A percentile compares a stretch with the other conserved stretches of the same genome.
phyloP scores from a whole-genome alignment of 2,888 invertebrate genomes.

The Standfussiana lucernea region DNA sequence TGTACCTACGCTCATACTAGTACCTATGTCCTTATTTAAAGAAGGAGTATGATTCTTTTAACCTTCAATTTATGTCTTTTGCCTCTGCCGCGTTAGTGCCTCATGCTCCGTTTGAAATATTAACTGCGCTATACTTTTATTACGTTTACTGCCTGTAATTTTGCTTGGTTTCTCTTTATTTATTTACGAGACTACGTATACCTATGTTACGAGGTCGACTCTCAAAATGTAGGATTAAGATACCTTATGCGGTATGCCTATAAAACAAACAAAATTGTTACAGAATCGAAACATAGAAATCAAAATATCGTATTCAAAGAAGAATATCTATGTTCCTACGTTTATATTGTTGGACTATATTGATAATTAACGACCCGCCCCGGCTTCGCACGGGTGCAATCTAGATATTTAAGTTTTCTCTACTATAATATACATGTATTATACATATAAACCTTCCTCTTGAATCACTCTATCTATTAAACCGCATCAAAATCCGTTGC shows the following conservation, averaged over 20 bases:
- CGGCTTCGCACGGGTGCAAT: too few relatives aligned
- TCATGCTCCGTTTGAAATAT: conserved; percentile 48
- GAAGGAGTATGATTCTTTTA: conserved; percentile 47
- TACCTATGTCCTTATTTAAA: conserved; percentile 12
- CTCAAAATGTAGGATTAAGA: conserved; percentile 27
- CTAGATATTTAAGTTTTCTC: too few relatives aligned
- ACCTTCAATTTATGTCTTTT: conserved; percentile 55
- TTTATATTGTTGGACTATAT: neutral
- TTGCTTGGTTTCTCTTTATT: conserved; percentile 28
- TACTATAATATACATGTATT: too few relatives aligned
- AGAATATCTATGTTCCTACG: neutral
- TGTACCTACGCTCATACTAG: neutral
- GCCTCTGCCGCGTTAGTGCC: conserved; percentile 13
- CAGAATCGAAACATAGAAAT: neutral
- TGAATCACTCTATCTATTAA: too few relatives aligned
- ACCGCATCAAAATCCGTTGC: too few relatives aligned
- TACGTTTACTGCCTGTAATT: conserved; percentile 29
- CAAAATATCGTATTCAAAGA: neutral
- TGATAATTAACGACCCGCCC: too few relatives aligned
- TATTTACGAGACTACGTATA: conserved; percentile 26
- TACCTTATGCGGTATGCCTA: neutral
- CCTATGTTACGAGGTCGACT: conserved; percentile 17
- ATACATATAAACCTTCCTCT: too few relatives aligned
- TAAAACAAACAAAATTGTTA: conserved; percentile 20
- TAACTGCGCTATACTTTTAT: conserved; percentile 44